Conservation (phyloP, 1,140 invertebrate species). For the Bombus haemorrhoidalis region DNA sequence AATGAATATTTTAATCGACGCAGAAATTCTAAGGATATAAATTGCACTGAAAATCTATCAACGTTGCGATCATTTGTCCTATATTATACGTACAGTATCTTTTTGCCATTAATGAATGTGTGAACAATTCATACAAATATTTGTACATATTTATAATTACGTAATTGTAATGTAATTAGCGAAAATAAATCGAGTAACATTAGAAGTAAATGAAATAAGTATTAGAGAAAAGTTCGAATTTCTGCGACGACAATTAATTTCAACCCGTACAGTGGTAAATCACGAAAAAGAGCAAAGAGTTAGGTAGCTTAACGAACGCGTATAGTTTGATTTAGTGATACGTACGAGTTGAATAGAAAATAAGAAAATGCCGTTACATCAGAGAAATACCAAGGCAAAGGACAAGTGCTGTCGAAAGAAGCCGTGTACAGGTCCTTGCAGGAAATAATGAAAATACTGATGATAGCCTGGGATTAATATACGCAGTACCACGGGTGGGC, state of each 20-base stretch:
- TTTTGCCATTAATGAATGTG: neutral
- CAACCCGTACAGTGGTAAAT: neutral
- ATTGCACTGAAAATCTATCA: neutral
- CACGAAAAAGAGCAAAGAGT: neutral
- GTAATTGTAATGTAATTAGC: neutral
- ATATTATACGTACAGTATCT: neutral
- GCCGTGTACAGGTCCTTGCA: conserved; percentile 12
- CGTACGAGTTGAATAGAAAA: neutral
- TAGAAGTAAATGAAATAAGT: neutral
- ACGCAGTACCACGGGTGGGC: conserved; percentile 61
- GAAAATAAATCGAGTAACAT: neutral
- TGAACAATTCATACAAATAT: neutral
- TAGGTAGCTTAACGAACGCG: neutral
- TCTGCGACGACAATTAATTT: conserved; percentile 25
- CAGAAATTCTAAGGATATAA: conserved; percentile 5
- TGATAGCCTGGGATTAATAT: conserved; percentile 62
- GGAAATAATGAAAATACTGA: conserved; percentile 44
- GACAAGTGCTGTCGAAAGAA: conserved; percentile 27
- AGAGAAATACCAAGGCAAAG: neutral
- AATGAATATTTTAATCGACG: neutral
- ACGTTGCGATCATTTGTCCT: neutral
- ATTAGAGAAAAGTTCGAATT: neutral
- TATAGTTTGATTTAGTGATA: neutral
- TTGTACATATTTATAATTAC: neutral
- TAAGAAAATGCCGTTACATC: neutral